These are phyloP conservation scores for Dromococcyx pavoninus DNA, from an alignment of 2,797 vertebrate species.

Conservation along the genomic window DNA sequence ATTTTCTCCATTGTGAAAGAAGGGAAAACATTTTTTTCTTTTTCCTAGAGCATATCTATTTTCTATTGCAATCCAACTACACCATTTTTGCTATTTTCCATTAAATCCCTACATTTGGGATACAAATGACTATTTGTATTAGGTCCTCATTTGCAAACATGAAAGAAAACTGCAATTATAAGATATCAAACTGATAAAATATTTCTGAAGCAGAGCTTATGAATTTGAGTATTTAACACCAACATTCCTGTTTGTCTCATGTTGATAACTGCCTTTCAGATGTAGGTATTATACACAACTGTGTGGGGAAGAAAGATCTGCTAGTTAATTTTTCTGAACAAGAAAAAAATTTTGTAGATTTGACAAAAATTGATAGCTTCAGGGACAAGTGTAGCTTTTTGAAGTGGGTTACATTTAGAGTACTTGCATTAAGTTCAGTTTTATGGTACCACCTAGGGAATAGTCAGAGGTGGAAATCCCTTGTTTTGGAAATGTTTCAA, in stretches of 20 bases:
- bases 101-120: not conserved
- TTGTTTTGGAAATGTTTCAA: not conserved
- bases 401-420: not conserved
- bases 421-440: not conserved
- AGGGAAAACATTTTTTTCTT: not conserved
- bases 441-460: not conserved
- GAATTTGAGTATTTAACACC: not conserved
- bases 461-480: not conserved
- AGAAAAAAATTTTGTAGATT: not conserved
- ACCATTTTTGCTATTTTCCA: not conserved
- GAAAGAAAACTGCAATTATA: not conserved
- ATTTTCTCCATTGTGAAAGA: not conserved
- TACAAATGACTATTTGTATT: not conserved
- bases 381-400: not conserved
- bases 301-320: not conserved
- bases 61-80: no score
- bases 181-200: not conserved
- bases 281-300: not conserved
- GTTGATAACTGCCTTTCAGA: not conserved
- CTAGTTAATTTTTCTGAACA: not conserved
- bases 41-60: not conserved
- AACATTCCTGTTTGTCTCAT: not conserved
- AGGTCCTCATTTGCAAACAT: not conserved
- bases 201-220: not conserved
- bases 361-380: not conserved